Evolutionary conservation across 1,140 invertebrate genomes (phyloP).

Genomic region (Steinernema khuongi): DNA sequence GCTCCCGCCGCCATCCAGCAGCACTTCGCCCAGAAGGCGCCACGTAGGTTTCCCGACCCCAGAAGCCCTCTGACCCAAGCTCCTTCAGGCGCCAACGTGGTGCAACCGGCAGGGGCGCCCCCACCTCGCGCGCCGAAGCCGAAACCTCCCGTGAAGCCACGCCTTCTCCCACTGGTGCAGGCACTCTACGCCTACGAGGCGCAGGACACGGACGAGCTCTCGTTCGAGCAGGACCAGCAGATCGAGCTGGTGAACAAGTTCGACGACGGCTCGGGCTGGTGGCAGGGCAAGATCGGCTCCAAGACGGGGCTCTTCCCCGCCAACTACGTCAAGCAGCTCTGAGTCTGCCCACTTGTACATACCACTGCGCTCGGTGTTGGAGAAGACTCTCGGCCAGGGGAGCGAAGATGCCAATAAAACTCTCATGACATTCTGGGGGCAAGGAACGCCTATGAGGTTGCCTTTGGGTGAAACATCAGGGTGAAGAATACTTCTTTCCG

Average conservation of each 20-base stretch:
- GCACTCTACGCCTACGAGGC: slow-evolving; percentile 69
- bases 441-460: too few relatives aligned
- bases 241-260: slow-evolving; percentile 69
- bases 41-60: too few relatives aligned
- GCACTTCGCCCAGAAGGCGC: not conserved
- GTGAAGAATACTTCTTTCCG: too few relatives aligned
- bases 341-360: too few relatives aligned
- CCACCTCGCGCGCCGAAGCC: slow-evolving; percentile 60
- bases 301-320: slow-evolving; percentile 68
- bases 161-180: slow-evolving; percentile 64
- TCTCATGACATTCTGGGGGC: too few relatives aligned
- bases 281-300: slow-evolving; percentile 65
- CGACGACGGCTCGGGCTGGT: slow-evolving; percentile 71
- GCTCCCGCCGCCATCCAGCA: not conserved
- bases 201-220: slow-evolving; percentile 69
- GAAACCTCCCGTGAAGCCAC: slow-evolving; percentile 60
- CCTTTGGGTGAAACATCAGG: too few relatives aligned
- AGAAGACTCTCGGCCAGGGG: too few relatives aligned
- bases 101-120: slow-evolving; percentile 32
- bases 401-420: too few relatives aligned
- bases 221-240: slow-evolving; percentile 66
- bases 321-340: slow-evolving; percentile 68
- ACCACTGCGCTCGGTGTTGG: too few relatives aligned
- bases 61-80: not conserved
- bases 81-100: not conserved